These are phyloP conservation scores for Thera britannica DNA, from an alignment of 2,888 invertebrate species.

Conservation along the genomic window DNA sequence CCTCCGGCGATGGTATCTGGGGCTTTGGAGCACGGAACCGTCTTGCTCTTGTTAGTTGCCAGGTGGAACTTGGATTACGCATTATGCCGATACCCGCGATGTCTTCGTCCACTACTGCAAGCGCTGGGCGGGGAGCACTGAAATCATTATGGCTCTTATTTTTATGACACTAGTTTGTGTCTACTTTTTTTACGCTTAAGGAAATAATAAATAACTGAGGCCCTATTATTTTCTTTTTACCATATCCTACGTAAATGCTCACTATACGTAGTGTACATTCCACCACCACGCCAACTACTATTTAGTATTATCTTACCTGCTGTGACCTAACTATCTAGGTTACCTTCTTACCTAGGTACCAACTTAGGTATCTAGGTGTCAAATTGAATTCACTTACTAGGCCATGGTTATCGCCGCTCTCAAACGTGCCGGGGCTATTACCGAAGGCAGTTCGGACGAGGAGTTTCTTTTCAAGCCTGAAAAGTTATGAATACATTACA, in stretches of 20 bases:
- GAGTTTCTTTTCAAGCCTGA: conserved; percentile 74
- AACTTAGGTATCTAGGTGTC: neutral
- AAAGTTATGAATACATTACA: neutral
- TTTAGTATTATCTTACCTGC: too few relatives aligned
- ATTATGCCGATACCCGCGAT: conserved; percentile 55
- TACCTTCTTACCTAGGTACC: neutral
- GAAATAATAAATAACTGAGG: too few relatives aligned
- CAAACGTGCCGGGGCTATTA: conserved; percentile 74
- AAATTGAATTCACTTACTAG: conserved; percentile 60
- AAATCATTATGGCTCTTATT: conserved; percentile 13
- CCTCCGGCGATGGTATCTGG: conserved; percentile 61
- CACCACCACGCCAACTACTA: too few relatives aligned
- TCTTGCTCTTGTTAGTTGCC: conserved; percentile 76
- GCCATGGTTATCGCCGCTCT: conserved; percentile 64
- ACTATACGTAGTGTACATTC: too few relatives aligned
- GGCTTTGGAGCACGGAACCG: conserved; percentile 68
- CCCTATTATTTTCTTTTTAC: too few relatives aligned
- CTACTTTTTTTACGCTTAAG: too few relatives aligned
- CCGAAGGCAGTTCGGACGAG: conserved; percentile 66
- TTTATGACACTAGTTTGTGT: too few relatives aligned
- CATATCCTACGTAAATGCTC: too few relatives aligned
- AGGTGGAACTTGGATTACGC: conserved; percentile 65
- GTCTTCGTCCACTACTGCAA: conserved; percentile 63
- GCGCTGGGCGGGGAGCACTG: conserved; percentile 65
- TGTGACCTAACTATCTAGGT: neutral